These are phyloP conservation scores for Phaonia tiefii DNA, from an alignment of 2,888 invertebrate genomes.

Conservation along the genomic window DNA sequence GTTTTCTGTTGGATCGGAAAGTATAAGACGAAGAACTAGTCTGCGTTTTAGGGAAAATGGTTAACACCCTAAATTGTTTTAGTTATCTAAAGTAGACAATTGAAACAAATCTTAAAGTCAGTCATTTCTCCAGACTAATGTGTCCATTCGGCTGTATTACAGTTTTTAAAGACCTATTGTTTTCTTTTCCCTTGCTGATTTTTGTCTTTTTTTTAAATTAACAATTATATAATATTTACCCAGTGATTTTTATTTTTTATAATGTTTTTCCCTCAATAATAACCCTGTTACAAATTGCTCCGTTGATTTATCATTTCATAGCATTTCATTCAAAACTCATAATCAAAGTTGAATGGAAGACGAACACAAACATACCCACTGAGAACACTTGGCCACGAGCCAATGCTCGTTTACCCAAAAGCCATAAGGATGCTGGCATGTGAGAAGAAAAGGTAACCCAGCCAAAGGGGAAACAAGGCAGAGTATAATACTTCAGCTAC, in stretches of 20 bases:
- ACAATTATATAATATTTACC: constrained; percentile 29
- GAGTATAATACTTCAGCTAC: too few relatives aligned
- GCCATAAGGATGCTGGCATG: background rate
- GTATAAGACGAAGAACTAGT: too few relatives aligned
- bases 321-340: constrained; percentile 31
- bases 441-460: background rate
- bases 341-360: constrained; percentile 44
- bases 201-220: background rate
- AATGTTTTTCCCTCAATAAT: background rate
- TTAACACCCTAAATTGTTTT: too few relatives aligned
- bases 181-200: constrained; percentile 2
- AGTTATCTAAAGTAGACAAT: too few relatives aligned
- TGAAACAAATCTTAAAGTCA: too few relatives aligned
- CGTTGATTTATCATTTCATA: constrained; percentile 19
- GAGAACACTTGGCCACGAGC: constrained; percentile 52
- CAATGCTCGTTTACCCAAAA: constrained; percentile 27
- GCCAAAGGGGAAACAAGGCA: constrained; percentile 28
- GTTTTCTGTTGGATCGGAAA: too few relatives aligned
- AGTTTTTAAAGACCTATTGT: too few relatives aligned
- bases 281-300: constrained; percentile 33
- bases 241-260: background rate
- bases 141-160: too few relatives aligned
- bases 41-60: too few relatives aligned
- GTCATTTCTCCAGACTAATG: too few relatives aligned
- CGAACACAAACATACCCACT: constrained; percentile 41